phyloP scores from a whole-genome alignment of 2,888 invertebrate species.

The Eurytoma californica region DNA sequence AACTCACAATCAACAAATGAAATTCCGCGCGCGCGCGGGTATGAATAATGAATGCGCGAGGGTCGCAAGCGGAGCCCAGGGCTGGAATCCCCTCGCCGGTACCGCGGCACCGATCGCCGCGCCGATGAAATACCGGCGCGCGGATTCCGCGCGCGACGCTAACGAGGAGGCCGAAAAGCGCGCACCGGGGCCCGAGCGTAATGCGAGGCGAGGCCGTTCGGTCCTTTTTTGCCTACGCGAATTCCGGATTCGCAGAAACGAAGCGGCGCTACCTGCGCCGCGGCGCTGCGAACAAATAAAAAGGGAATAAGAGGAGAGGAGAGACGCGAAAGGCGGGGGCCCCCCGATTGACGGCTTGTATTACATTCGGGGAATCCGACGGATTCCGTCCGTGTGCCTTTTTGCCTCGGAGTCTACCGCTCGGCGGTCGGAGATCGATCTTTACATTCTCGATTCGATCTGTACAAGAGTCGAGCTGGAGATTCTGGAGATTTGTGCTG shows the following conservation, averaged over 20 bases:
- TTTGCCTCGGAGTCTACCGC: slow-evolving; percentile 27
- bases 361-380: slow-evolving; percentile 33
- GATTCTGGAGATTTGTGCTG: slow-evolving; percentile 8
- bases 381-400: slow-evolving; percentile 28
- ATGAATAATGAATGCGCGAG: slow-evolving; percentile 51
- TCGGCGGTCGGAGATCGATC: slow-evolving; percentile 5
- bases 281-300: too few relatives aligned
- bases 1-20: slow-evolving; percentile 50
- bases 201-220: slow-evolving; percentile 34
- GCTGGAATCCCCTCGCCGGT: slow-evolving; percentile 6
- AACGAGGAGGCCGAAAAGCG: slow-evolving; percentile 45
- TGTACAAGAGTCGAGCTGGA: slow-evolving; percentile 3
- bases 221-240: slow-evolving; percentile 64
- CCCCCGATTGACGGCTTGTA: slow-evolving; percentile 47
- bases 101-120: slow-evolving; percentile 26
- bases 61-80: neutral
- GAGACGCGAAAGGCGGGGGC: slow-evolving; percentile 18
- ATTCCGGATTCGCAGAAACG: slow-evolving; percentile 68
- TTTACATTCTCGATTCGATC: slow-evolving; percentile 29
- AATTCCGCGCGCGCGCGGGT: slow-evolving; percentile 37
- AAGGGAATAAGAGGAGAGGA: too few relatives aligned
- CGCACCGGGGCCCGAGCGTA: neutral
- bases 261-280: neutral
- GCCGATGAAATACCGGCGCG: slow-evolving; percentile 33
- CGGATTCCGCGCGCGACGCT: slow-evolving; percentile 40